These are phyloP conservation scores for Teleopsis dalmanni DNA, from an alignment of 1,140 invertebrate genomes.

Conservation along the genomic window DNA sequence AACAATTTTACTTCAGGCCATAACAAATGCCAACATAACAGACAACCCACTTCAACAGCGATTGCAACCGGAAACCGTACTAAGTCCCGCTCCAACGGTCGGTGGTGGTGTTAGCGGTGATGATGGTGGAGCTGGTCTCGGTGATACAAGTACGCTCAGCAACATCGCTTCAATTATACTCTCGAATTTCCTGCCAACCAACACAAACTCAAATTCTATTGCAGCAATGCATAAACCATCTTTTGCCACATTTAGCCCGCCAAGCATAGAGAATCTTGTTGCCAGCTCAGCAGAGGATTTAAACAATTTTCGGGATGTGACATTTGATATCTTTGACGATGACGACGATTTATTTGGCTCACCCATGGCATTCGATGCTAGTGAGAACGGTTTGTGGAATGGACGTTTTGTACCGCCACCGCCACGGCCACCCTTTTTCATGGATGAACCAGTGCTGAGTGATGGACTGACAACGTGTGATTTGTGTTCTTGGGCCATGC, in stretches of 20 bases:
- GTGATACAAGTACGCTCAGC: no score
- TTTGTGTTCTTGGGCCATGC: conserved; percentile 59
- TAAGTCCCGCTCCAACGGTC: no score
- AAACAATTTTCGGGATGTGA: conserved; percentile 35
- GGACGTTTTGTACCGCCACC: conserved; percentile 61
- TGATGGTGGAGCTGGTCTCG: no score
- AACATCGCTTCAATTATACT: conserved; percentile 11
- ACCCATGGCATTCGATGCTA: conserved; percentile 51
- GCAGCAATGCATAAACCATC: conserved; percentile 8
- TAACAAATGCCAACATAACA: neutral
- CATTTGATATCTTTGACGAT: conserved; percentile 47
- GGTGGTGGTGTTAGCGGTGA: no score
- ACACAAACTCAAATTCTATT: neutral
- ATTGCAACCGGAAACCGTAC: conserved; percentile 1
- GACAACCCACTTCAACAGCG: neutral
- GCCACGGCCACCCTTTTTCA: conserved; percentile 56
- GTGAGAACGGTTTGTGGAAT: conserved; percentile 58
- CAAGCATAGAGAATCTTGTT: conserved; percentile 35
- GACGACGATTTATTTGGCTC: conserved; percentile 53
- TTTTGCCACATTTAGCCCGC: conserved; percentile 31
- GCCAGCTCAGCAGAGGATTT: conserved; percentile 37
- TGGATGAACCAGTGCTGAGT: conserved; percentile 51
- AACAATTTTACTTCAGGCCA: neutral
- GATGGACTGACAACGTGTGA: conserved; percentile 65
- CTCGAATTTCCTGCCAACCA: conserved; percentile 22